Evolutionary conservation across 2,888 invertebrate species (phyloP).

Genomic region (Chloroclystis v-ata): DNA sequence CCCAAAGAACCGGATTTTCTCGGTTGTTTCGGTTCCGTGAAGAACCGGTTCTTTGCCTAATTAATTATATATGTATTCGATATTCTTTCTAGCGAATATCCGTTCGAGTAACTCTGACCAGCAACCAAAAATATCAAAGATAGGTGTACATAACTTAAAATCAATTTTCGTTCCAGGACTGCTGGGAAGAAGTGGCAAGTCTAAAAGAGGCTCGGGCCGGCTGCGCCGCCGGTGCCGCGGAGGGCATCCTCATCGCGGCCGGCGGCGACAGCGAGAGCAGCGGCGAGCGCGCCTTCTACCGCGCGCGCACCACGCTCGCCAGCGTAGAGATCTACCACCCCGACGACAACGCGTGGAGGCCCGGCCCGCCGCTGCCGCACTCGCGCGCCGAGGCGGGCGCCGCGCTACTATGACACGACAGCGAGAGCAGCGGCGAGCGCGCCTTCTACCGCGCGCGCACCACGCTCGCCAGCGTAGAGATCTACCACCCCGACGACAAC

Average conservation of each 20-base stretch:
- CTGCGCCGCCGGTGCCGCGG: slow-evolving; percentile 90
- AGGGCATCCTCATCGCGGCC: slow-evolving; percentile 88
- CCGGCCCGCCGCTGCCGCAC: slow-evolving; percentile 87
- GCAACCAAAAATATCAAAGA: too few species aligned
- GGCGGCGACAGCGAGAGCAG: slow-evolving; percentile 91
- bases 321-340: slow-evolving; percentile 92
- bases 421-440: slow-evolving; percentile 84
- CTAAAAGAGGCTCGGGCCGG: slow-evolving; percentile 87
- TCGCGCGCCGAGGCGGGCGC: slow-evolving; percentile 93
- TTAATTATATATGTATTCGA: too few species aligned
- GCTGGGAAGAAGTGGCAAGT: slow-evolving; percentile 87
- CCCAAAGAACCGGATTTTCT: too few species aligned
- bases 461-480: slow-evolving; percentile 89
- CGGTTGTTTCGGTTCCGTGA: too few species aligned
- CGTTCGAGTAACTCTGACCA: too few species aligned
- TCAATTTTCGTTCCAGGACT: slow-evolving; percentile 77
- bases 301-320: slow-evolving; percentile 89
- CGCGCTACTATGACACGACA: slow-evolving; percentile 85
- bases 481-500: slow-evolving; percentile 87
- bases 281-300: slow-evolving; percentile 84
- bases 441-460: slow-evolving; percentile 90
- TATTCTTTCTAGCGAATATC: too few species aligned
- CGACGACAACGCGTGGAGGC: slow-evolving; percentile 84
- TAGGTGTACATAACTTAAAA: too few species aligned
- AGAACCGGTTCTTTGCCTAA: too few species aligned